A percentile compares a stretch with the other conserved stretches of the same genome.
Conservation (phyloP, 1,140 invertebrate genomes). For the Rhynchophorus ferrugineus region DNA sequence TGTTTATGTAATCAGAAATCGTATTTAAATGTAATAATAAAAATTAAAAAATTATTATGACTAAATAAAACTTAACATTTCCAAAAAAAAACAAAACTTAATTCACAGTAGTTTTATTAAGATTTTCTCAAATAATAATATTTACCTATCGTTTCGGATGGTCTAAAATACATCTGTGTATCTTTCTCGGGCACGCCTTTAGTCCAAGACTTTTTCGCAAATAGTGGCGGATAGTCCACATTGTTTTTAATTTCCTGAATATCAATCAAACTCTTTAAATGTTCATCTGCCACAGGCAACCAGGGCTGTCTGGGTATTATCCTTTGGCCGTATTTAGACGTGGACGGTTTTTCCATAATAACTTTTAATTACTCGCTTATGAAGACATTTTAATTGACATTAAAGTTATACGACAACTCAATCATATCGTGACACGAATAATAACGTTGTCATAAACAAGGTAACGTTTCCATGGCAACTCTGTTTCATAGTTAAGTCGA, state of each 20-base stretch:
- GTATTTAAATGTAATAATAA: too few relatives aligned
- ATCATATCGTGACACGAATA: too few relatives aligned
- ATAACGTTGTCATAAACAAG: too few relatives aligned
- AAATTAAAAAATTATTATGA: too few relatives aligned
- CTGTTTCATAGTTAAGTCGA: too few relatives aligned
- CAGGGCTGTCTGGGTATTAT: constrained; percentile 34
- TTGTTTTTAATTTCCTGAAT: constrained; percentile 37
- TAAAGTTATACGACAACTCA: too few relatives aligned
- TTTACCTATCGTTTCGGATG: constrained; percentile 56
- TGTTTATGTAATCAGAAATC: too few relatives aligned
- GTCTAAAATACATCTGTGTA: constrained; percentile 49
- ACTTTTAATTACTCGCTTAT: neutral
- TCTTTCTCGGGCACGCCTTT: constrained; percentile 50
- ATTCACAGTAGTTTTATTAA: too few relatives aligned
- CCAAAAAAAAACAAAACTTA: too few relatives aligned
- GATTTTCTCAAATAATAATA: neutral
- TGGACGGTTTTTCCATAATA: neutral
- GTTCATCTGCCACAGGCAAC: constrained; percentile 40
- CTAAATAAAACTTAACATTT: too few relatives aligned
- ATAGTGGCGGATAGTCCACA: constrained; percentile 47
- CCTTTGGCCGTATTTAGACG: constrained; percentile 21
- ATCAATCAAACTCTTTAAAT: constrained; percentile 22
- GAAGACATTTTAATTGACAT: neutral
- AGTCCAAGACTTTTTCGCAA: constrained; percentile 50
- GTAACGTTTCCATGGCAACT: too few relatives aligned